Evolutionary conservation across 2,797 vertebrate species (phyloP).

Genomic region (Ficedula albicollis): DNA sequence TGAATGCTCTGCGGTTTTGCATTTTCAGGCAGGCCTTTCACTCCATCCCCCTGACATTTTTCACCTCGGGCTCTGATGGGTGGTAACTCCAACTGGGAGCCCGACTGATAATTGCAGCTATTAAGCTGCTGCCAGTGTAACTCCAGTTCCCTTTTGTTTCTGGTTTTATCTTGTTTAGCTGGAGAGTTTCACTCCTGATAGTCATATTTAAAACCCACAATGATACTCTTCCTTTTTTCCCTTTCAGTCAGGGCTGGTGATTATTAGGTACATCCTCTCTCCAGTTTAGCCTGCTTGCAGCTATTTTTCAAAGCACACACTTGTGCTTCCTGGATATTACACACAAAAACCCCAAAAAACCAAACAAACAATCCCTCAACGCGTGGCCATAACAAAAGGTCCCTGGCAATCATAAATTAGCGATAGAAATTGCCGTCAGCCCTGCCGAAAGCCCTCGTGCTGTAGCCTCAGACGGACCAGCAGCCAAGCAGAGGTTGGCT

Average conservation of each 20-base stretch:
- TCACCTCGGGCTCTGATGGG: conserved; percentile 76
- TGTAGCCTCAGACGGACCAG: conserved; percentile 68
- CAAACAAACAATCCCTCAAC: background rate
- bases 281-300: conserved; percentile 55
- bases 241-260: conserved; percentile 70
- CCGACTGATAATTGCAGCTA: conserved; percentile 81
- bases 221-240: conserved; percentile 53
- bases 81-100: conserved; percentile 76
- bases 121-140: conserved; percentile 81
- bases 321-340: conserved; percentile 13
- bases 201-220: conserved; percentile 77
- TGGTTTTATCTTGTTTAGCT: conserved; percentile 83
- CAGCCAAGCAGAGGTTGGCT: background rate
- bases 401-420: conserved; percentile 75
- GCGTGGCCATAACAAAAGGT: conserved; percentile 50
- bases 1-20: conserved; percentile 80
- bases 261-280: conserved; percentile 82
- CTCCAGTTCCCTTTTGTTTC: conserved; percentile 83
- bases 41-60: conserved; percentile 68
- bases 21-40: conserved; percentile 70
- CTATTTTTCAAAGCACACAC: conserved; percentile 42
- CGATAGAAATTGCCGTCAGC: conserved; percentile 44
- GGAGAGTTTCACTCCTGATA: conserved; percentile 83
- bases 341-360: background rate
- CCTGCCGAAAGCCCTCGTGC: conserved; percentile 54